A percentile compares a stretch with the other conserved stretches of the same genome.
Evolutionary conservation across 2,113 vertebrate genomes (phyloP).

Genomic region (Galbula dea): DNA sequence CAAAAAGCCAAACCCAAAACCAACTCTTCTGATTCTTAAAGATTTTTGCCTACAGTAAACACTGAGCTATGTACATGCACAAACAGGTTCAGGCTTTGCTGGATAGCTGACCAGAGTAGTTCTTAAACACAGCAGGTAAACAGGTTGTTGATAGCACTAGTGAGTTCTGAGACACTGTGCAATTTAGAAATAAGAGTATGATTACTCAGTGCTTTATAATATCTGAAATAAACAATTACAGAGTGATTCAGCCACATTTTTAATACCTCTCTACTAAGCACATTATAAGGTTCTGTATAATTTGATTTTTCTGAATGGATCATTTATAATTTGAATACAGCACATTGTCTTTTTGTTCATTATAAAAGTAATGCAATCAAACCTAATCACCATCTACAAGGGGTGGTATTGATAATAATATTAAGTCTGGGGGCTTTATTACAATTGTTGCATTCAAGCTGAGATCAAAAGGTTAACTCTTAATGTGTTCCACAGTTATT

Average conservation of each 20-base stretch:
- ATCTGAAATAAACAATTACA: constrained; percentile 3
- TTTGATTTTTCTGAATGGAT: constrained; percentile 50
- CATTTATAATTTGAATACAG: constrained; percentile 42
- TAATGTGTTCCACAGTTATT: background rate
- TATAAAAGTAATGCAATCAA: constrained; percentile 52
- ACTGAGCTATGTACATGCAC: background rate
- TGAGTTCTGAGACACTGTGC: background rate
- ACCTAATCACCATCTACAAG: constrained; percentile 11
- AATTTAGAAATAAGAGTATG: constrained; percentile 23
- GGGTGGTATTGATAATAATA: constrained; percentile 14
- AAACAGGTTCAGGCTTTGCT: background rate
- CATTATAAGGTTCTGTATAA: background rate
- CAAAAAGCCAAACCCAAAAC: background rate
- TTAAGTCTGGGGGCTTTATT: background rate
- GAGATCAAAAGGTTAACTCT: constrained; percentile 31
- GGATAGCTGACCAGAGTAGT: background rate
- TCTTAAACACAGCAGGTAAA: constrained; percentile 9
- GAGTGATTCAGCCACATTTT: constrained; percentile 26
- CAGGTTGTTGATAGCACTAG: background rate
- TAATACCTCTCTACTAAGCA: background rate
- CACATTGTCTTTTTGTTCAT: constrained; percentile 6
- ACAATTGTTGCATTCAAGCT: constrained; percentile 22
- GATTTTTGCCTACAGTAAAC: background rate
- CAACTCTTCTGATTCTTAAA: background rate
- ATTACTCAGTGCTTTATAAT: constrained; percentile 28